These are phyloP conservation scores for Cheumatopsyche charites DNA, from an alignment of 1,140 invertebrate species.

Conservation along the genomic window DNA sequence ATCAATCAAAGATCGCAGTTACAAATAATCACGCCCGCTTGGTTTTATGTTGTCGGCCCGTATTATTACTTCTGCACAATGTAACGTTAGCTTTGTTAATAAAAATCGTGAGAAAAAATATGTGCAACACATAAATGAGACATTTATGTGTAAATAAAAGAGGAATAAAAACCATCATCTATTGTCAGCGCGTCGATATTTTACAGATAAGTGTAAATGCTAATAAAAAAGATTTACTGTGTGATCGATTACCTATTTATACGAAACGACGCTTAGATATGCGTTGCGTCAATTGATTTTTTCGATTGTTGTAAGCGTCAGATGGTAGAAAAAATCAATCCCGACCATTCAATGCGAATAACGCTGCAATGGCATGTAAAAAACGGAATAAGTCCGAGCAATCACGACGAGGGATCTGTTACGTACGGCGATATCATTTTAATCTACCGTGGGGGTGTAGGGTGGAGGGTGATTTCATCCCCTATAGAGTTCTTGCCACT, in stretches of 20 bases:
- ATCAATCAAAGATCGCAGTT: conserved; percentile 15
- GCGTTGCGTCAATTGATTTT: background rate
- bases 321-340: conserved; percentile 27
- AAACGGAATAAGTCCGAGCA: conserved; percentile 41
- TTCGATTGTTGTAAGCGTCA: background rate
- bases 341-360: conserved; percentile 24
- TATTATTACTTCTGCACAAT: conserved; percentile 41
- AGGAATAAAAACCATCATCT: conserved; percentile 31
- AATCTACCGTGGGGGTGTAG: conserved; percentile 31
- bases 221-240: background rate
- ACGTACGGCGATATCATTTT: conserved; percentile 42
- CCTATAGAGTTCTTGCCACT: background rate
- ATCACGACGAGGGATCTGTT: conserved; percentile 40
- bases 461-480: conserved; percentile 8
- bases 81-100: conserved; percentile 25
- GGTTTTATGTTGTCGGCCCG: conserved; percentile 31
- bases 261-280: conserved; percentile 3
- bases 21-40: conserved; percentile 32
- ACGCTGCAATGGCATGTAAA: conserved; percentile 37
- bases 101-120: conserved; percentile 39
- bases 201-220: conserved; percentile 13
- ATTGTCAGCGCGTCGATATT: conserved; percentile 27
- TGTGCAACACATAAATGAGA: conserved; percentile 38
- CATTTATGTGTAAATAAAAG: conserved; percentile 45
- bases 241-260: background rate